Evolutionary conservation across 2,888 invertebrate species (phyloP).

Genomic region (Diploptera punctata): DNA sequence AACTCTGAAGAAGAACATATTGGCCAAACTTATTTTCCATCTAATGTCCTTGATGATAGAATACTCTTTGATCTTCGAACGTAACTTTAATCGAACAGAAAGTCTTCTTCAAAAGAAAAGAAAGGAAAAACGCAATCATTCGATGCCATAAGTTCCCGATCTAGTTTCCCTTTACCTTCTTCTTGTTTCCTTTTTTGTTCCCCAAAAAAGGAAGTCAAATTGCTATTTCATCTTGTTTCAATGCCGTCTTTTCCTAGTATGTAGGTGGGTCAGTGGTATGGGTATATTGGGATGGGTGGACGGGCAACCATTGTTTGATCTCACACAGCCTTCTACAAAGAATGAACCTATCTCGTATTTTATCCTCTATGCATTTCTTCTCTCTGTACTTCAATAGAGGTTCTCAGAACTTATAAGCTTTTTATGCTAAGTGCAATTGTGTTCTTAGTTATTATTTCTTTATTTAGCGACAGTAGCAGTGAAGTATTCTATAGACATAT

Average conservation of each 20-base stretch:
- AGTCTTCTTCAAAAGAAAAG: neutral
- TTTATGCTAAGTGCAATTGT: too few species aligned
- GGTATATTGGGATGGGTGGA: too few species aligned
- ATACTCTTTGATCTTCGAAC: neutral
- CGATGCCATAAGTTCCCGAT: neutral
- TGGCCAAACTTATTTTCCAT: neutral
- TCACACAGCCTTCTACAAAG: too few species aligned
- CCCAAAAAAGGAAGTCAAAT: constrained; percentile 17
- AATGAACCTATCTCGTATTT: too few species aligned
- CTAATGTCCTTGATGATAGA: neutral
- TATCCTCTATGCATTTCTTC: too few species aligned
- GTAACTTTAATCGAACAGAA: constrained; percentile 1
- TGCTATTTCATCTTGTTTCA: constrained; percentile 14
- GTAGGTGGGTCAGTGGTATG: neutral
- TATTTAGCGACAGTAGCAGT: too few species aligned
- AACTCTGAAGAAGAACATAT: neutral
- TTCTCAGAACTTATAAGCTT: too few species aligned
- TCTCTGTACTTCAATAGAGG: too few species aligned
- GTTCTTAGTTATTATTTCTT: too few species aligned
- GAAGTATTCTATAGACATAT: too few species aligned
- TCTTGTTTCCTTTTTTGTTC: neutral
- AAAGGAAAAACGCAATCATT: constrained; percentile 13
- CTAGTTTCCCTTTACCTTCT: neutral
- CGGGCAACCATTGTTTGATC: neutral
- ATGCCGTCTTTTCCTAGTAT: neutral